Evolutionary conservation across 2,888 invertebrate genomes (phyloP).

Genomic region (Iselma pallidipennis): DNA sequence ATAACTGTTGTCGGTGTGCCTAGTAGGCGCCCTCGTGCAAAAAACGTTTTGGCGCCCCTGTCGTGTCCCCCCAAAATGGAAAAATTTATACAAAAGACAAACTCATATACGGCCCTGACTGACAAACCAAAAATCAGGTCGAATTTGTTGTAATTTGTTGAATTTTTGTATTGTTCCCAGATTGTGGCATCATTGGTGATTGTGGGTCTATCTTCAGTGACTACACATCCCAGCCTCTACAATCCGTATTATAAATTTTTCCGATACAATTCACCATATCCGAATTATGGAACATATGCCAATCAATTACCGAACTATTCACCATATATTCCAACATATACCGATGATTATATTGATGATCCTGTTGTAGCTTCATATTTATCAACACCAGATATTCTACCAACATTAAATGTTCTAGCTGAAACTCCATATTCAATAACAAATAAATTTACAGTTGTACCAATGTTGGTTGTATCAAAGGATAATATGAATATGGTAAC

Average conservation of each 20-base stretch:
- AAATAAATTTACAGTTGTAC: conserved; percentile 49
- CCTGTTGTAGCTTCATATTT: conserved; percentile 23
- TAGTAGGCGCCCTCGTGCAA: no score
- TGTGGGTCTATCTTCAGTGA: background rate
- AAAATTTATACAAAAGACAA: no score
- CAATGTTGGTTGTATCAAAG: conserved; percentile 49
- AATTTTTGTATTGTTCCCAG: conserved; percentile 8
- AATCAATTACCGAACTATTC: conserved; percentile 21
- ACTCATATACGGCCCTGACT: no score
- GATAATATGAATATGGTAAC: conserved; percentile 49
- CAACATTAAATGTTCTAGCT: conserved; percentile 48
- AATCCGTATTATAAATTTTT: conserved; percentile 27
- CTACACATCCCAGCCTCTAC: conserved; percentile 22
- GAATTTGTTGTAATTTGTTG: background rate
- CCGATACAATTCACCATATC: conserved; percentile 22
- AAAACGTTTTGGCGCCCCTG: no score
- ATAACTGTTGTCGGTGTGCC: no score
- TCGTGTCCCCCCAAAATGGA: no score
- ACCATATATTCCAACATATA: conserved; percentile 18
- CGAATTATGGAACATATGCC: conserved; percentile 17
- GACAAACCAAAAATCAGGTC: background rate
- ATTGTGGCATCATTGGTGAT: conserved; percentile 4
- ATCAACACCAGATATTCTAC: conserved; percentile 32
- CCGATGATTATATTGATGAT: conserved; percentile 22
- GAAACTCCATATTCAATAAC: conserved; percentile 48